Percentiles rank a stretch among this genome's conserved stretches.
These are phyloP conservation scores for Apistogramma diplotaenia DNA, from an alignment of 2,113 vertebrate genomes.

Conservation along the genomic window DNA sequence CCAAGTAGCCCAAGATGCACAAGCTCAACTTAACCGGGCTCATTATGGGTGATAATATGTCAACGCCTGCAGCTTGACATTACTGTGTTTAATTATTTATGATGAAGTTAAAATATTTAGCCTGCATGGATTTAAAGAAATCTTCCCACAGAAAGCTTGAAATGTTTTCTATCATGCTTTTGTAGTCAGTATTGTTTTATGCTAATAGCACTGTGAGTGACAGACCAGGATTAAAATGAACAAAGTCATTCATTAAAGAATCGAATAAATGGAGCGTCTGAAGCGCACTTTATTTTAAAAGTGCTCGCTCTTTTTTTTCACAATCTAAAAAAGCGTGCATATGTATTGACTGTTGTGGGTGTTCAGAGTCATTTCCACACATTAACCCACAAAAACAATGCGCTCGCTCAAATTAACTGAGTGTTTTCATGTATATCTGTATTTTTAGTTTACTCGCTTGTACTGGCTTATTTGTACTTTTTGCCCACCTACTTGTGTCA, in stretches of 20 bases:
- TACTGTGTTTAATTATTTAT: too few relatives aligned
- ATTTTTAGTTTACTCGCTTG: neutral
- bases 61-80: too few relatives aligned
- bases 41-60: neutral
- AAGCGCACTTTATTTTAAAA: neutral
- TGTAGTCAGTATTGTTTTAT: neutral
- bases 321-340: neutral
- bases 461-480: neutral
- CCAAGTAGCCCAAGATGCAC: neutral
- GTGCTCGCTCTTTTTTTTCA: neutral
- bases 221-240: neutral
- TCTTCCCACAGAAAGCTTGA: neutral
- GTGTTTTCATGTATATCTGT: neutral
- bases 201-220: neutral
- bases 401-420: neutral
- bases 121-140: neutral
- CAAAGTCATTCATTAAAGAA: neutral
- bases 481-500: rapidly evolving
- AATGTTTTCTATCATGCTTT: neutral
- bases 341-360: neutral
- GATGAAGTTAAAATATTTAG: neutral
- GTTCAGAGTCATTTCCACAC: neutral
- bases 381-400: neutral
- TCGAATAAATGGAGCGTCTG: neutral
- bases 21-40: neutral